These are phyloP conservation scores for Dryoscopus gambensis DNA, from an alignment of 2,113 vertebrate species.

Conservation along the genomic window DNA sequence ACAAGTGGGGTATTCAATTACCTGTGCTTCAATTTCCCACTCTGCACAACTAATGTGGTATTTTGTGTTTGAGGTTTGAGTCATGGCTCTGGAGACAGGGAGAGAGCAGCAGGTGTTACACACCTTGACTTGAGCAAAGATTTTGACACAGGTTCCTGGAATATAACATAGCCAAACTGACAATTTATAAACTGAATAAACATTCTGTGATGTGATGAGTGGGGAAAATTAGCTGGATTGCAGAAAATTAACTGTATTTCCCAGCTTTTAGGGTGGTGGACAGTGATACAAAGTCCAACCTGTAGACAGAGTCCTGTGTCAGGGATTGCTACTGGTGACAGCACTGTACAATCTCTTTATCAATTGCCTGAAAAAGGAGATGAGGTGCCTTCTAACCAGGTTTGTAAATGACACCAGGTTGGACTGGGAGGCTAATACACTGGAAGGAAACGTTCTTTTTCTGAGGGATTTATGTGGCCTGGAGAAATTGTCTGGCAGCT, in stretches of 20 bases:
- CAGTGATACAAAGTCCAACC: not conserved
- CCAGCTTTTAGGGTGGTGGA: not conserved
- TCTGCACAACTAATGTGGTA: not conserved
- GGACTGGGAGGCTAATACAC: accelerated
- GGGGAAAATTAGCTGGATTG: not conserved
- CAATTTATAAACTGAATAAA: not conserved
- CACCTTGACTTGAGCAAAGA: not conserved
- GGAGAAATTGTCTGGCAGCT: not conserved
- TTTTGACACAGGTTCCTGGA: not conserved
- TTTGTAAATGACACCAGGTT: not conserved
- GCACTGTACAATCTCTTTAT: not conserved
- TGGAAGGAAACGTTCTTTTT: not conserved
- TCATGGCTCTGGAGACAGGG: not conserved
- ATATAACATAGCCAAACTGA: not conserved
- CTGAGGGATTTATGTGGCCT: not conserved
- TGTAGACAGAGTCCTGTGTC: not conserved
- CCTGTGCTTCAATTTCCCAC: not conserved
- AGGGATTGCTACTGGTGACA: not conserved
- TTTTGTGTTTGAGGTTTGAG: not conserved
- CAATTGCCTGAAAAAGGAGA: not conserved
- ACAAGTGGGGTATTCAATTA: not conserved
- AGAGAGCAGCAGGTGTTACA: accelerated
- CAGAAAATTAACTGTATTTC: not conserved
- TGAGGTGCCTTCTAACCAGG: not conserved
- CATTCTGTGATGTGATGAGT: not conserved